Evolutionary conservation across 2,888 invertebrate genomes (phyloP).

Genomic region (Synanthedon tipuliformis): DNA sequence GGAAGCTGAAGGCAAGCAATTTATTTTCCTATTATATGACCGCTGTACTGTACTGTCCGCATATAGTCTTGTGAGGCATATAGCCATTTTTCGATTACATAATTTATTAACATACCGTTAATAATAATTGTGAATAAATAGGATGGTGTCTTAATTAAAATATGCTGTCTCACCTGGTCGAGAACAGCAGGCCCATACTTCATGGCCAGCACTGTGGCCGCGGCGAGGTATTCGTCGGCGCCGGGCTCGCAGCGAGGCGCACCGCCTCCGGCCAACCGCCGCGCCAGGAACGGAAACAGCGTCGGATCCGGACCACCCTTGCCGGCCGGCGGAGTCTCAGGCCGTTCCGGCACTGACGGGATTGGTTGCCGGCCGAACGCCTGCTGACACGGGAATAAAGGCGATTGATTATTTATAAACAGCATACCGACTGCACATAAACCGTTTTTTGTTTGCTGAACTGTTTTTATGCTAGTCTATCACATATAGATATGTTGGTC

Average conservation of each 20-base stretch:
- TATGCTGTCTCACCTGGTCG: slow-evolving; percentile 35
- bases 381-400: slow-evolving; percentile 65
- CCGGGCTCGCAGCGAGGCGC: slow-evolving; percentile 40
- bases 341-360: slow-evolving; percentile 52
- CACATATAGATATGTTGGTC: too few relatives aligned
- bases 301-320: slow-evolving; percentile 77
- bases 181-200: slow-evolving; percentile 83
- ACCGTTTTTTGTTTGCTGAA: too few relatives aligned
- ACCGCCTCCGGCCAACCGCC: slow-evolving; percentile 67
- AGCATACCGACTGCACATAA: too few relatives aligned
- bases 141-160: background rate
- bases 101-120: too few relatives aligned
- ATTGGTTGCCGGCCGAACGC: slow-evolving; percentile 91
- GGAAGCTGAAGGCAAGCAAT: slow-evolving; percentile 32
- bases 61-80: too few relatives aligned
- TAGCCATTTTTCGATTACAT: too few relatives aligned
- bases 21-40: background rate
- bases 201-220: slow-evolving; percentile 88
- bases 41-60: too few relatives aligned
- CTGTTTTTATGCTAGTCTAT: too few relatives aligned
- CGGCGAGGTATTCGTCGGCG: slow-evolving; percentile 83
- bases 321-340: slow-evolving; percentile 33
- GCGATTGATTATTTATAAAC: background rate
- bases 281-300: slow-evolving; percentile 86
- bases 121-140: background rate